Conservation (phyloP, 2,888 invertebrate genomes). For the Hanleya hanleyi region DNA sequence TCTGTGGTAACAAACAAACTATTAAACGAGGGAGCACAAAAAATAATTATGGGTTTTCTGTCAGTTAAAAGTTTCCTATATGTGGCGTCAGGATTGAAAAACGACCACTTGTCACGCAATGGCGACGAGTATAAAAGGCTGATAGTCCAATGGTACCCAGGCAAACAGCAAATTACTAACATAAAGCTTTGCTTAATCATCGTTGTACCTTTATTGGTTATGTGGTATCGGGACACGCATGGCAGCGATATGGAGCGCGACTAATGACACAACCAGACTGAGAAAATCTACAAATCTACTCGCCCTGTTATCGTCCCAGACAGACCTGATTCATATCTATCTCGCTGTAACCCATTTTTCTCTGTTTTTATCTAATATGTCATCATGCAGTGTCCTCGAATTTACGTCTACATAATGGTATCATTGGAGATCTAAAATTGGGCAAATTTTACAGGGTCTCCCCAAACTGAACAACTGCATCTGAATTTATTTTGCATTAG, state of each 20-base stretch:
- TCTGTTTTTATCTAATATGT: too few species aligned
- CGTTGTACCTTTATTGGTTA: not conserved
- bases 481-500: too few species aligned
- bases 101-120: not conserved
- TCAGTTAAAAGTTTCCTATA: slow-evolving; percentile 8
- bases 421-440: too few species aligned
- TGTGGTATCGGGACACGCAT: not conserved
- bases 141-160: not conserved
- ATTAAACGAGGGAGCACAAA: not conserved
- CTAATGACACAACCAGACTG: too few species aligned
- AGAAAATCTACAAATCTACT: too few species aligned
- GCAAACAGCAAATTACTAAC: not conserved
- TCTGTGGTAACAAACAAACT: not conserved
- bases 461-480: too few species aligned
- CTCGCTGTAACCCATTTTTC: too few species aligned
- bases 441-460: too few species aligned
- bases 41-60: not conserved
- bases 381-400: too few species aligned
- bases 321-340: too few species aligned
- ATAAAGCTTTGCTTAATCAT: not conserved
- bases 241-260: not conserved
- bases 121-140: not conserved
- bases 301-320: too few species aligned
- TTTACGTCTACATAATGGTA: too few species aligned
- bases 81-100: not conserved